Conservation (phyloP, 2,113 vertebrate species). For the Struthidea cinerea region DNA sequence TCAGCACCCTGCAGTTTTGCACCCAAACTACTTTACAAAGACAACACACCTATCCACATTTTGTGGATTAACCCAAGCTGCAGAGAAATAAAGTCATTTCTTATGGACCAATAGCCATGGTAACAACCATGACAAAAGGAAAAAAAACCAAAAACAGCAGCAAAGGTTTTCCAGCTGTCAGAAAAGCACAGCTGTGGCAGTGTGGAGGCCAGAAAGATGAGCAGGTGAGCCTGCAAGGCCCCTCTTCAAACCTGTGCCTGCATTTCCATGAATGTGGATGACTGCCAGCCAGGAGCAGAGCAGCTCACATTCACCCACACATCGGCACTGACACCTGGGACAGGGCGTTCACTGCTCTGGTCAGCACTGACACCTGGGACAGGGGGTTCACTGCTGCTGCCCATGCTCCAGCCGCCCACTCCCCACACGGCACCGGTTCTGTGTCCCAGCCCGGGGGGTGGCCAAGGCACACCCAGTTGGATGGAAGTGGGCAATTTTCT, state of each 20-base stretch:
- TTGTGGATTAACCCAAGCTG: background rate
- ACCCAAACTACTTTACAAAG: background rate
- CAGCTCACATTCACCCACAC: background rate
- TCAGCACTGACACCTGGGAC: background rate
- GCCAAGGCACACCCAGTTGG: background rate
- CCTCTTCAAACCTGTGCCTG: background rate
- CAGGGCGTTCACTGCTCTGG: background rate
- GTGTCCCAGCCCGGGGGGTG: background rate
- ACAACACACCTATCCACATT: background rate
- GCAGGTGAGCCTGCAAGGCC: background rate
- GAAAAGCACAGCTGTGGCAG: background rate
- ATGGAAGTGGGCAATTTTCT: background rate
- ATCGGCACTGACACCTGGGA: too few species aligned
- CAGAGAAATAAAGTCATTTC: background rate
- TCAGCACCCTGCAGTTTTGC: background rate
- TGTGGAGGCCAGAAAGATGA: fast-evolving
- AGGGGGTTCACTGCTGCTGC: background rate
- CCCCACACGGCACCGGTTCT: fast-evolving
- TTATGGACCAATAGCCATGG: background rate
- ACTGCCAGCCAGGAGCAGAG: background rate
- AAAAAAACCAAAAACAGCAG: background rate
- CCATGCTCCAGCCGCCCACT: fast-evolving
- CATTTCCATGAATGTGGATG: fast-evolving
- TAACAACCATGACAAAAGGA: background rate
- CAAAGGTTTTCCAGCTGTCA: background rate